Percentiles rank a stretch among this genome's conserved stretches.
phyloP scores from a whole-genome alignment of 1,140 invertebrate species.

The Nymphalis io region DNA sequence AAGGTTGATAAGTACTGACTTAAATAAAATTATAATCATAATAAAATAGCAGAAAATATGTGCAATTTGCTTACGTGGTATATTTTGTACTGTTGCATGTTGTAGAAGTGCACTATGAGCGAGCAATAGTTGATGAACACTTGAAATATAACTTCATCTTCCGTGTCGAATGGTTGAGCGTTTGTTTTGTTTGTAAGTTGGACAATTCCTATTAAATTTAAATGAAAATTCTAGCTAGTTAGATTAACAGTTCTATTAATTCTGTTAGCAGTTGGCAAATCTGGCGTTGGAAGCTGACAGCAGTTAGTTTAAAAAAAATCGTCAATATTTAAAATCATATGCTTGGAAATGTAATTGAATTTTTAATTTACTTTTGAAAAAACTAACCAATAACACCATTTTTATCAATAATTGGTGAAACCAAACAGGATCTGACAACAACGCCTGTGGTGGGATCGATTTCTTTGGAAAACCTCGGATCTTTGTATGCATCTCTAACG shows the following conservation, averaged over 20 bases:
- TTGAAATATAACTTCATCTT: conserved; percentile 78
- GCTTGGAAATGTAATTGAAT: too few species aligned
- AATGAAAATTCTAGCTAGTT: too few species aligned
- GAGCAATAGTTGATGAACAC: conserved; percentile 80
- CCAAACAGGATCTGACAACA: conserved; percentile 79
- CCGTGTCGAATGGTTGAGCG: conserved; percentile 69
- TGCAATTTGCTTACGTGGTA: conserved; percentile 51
- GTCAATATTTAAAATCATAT: too few species aligned
- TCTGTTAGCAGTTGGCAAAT: not conserved
- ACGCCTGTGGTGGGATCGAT: conserved; percentile 76
- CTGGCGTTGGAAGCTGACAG: too few species aligned
- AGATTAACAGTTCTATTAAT: too few species aligned
- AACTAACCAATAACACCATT: conserved; percentile 78
- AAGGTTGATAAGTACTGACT: too few species aligned
- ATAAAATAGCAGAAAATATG: too few species aligned
- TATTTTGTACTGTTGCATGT: conserved; percentile 71
- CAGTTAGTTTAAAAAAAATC: too few species aligned
- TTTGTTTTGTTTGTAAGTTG: conserved; percentile 81
- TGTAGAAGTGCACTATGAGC: conserved; percentile 77
- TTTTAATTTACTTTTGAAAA: too few species aligned
- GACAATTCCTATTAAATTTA: conserved; percentile 70
- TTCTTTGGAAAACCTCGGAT: conserved; percentile 78
- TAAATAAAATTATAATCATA: too few species aligned
- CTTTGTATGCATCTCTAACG: conserved; percentile 78
- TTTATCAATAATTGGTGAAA: conserved; percentile 79